Conservation (phyloP, 2,888 invertebrate genomes). For the Perithous albicinctus region DNA sequence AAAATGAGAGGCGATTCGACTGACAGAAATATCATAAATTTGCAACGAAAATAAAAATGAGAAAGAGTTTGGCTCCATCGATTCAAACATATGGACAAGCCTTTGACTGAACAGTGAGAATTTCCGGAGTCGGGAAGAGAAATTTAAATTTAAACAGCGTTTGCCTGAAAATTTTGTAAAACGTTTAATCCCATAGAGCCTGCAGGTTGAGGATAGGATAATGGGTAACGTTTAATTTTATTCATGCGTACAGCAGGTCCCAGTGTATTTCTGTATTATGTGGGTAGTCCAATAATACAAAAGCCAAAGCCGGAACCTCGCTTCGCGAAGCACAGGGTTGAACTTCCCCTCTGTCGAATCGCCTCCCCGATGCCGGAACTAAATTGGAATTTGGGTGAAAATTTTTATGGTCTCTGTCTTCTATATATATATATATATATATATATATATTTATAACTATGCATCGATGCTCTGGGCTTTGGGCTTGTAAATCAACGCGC, state of each 20-base stretch:
- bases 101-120: background rate
- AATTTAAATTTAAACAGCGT: background rate
- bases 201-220: slow-evolving; percentile 49
- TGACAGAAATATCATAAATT: too few relatives aligned
- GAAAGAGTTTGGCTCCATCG: too few relatives aligned
- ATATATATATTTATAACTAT: slow-evolving; percentile 12
- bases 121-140: background rate
- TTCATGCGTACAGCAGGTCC: slow-evolving; percentile 52
- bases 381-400: slow-evolving; percentile 62
- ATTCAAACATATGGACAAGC: too few relatives aligned
- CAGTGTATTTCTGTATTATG: background rate
- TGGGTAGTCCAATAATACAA: slow-evolving; percentile 44
- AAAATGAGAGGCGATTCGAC: too few relatives aligned
- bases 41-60: too few relatives aligned
- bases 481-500: slow-evolving; percentile 64
- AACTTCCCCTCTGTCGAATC: slow-evolving; percentile 56
- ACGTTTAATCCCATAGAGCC: slow-evolving; percentile 26
- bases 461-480: slow-evolving; percentile 30
- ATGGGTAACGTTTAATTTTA: slow-evolving; percentile 55
- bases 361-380: slow-evolving; percentile 55
- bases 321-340: slow-evolving; percentile 61
- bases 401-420: slow-evolving; percentile 19
- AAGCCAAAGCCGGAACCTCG: slow-evolving; percentile 59
- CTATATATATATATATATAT: too few relatives aligned
- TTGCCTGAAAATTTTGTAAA: background rate